Evolutionary conservation across 2,888 invertebrate genomes (phyloP).

Genomic region (Orthosia incerta): DNA sequence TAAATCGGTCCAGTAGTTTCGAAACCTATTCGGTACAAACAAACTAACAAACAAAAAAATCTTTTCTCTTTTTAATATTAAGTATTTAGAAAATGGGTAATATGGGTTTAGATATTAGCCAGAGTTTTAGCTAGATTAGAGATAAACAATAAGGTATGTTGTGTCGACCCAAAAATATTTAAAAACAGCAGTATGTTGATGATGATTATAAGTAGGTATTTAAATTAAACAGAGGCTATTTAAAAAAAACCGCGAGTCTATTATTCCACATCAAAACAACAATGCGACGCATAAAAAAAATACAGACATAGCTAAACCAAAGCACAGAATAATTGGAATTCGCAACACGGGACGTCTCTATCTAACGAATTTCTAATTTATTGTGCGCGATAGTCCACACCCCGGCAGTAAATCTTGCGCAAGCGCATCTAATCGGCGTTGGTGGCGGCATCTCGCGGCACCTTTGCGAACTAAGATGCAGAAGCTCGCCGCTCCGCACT

Average conservation of each 20-base stretch:
- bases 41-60: too few species aligned
- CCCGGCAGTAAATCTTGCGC: slow-evolving; percentile 87
- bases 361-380: slow-evolving; percentile 91
- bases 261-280: slow-evolving; percentile 44
- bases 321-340: slow-evolving; percentile 86
- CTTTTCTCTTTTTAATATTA: too few species aligned
- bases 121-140: not conserved
- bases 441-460: slow-evolving; percentile 87
- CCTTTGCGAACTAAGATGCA: slow-evolving; percentile 87
- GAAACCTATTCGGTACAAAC: too few species aligned
- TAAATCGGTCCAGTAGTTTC: too few species aligned
- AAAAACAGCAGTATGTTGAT: not conserved
- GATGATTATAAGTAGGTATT: not conserved
- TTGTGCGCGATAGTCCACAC: slow-evolving; percentile 84
- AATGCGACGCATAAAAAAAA: slow-evolving; percentile 63
- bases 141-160: too few species aligned
- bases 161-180: not conserved
- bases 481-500: slow-evolving; percentile 78
- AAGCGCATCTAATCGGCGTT: slow-evolving; percentile 85
- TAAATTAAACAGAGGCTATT: not conserved
- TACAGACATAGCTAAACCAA: slow-evolving; percentile 61
- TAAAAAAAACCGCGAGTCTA: not conserved
- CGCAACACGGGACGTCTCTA: slow-evolving; percentile 83
- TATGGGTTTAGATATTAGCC: too few species aligned
- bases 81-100: too few species aligned